Conservation (phyloP, 2,797 vertebrate genomes). For the Rhinichthys osculus region DNA sequence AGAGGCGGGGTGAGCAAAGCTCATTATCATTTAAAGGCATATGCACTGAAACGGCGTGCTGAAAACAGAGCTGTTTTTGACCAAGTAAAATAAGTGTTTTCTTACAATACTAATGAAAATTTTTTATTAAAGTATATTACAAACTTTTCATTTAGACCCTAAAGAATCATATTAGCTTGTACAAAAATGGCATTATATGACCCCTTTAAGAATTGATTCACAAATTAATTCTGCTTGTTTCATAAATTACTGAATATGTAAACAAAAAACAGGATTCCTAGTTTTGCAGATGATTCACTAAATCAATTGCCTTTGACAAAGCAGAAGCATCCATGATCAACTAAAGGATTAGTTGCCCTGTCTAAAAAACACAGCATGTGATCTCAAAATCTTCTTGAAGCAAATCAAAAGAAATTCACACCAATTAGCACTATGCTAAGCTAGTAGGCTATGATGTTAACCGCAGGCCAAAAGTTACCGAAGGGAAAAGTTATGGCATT, state of each 20-base stretch:
- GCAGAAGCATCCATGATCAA: background rate
- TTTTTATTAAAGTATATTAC: too few species aligned
- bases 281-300: background rate
- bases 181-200: too few species aligned
- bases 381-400: background rate
- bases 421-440: background rate
- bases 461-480: background rate
- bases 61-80: too few species aligned
- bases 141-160: too few species aligned
- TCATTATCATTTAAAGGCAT: too few species aligned
- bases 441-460: too few species aligned
- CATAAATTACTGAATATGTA: background rate
- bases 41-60: too few species aligned
- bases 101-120: too few species aligned
- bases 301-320: background rate
- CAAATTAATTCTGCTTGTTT: background rate
- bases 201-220: background rate
- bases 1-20: too few species aligned
- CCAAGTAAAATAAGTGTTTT: too few species aligned
- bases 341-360: background rate
- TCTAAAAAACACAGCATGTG: background rate
- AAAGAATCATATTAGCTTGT: too few species aligned
- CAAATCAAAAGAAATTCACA: background rate
- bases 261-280: background rate
- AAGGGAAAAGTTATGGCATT: background rate